Base-by-base conservation (phyloP, 2,888 invertebrate species). In the Agriotes lineatus region DNA sequence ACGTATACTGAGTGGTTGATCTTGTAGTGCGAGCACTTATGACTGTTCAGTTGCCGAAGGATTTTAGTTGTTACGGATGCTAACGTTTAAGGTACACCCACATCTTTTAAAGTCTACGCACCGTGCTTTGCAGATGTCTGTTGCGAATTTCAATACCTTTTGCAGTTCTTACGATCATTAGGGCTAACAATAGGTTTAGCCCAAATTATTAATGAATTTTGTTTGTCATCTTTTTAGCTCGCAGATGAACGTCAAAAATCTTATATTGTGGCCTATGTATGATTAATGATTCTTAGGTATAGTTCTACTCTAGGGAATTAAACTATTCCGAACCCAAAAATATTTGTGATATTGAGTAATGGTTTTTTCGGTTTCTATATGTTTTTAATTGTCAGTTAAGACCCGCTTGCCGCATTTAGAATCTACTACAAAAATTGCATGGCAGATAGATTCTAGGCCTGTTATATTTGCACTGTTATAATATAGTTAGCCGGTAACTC, bases 181-280 rank as follows among this genome's bases (percentile, higher is more conserved):
- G 58, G 61, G 71, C 19, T 65, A 65, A 82, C 82, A 83, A 82
- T 80, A 78, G 79, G 79, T 78, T 82, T 82, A 85, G 83, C 84
- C 84, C 85, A 85, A 86, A 85, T 86, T 86, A 87, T 87, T 84
- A 84, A 84, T 84, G 82, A 83, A 83, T 83, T 81, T 82, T 80
- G 78, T 81, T 82, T 82, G 83, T 81, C 80, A 79, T 82, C 77
- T 82, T 81, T 82, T 80, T 76, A 77, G 78, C 79, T 68, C 64
- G 66, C 66, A 75, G 75, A 75, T 76, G 72, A 75, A 75, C 81
- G 83, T 82, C 83, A 82, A 81, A 84, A 83, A 82, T 82, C 76
- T 79, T 78, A 80, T 79, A 82, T 83, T 83, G 82, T 83, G 78
- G 76, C 79, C 79, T 79, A 76, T 82, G 80, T 83, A 83, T 84